Evolutionary conservation across 2,113 vertebrate species (phyloP).

Genomic region (Lathamus discolor): DNA sequence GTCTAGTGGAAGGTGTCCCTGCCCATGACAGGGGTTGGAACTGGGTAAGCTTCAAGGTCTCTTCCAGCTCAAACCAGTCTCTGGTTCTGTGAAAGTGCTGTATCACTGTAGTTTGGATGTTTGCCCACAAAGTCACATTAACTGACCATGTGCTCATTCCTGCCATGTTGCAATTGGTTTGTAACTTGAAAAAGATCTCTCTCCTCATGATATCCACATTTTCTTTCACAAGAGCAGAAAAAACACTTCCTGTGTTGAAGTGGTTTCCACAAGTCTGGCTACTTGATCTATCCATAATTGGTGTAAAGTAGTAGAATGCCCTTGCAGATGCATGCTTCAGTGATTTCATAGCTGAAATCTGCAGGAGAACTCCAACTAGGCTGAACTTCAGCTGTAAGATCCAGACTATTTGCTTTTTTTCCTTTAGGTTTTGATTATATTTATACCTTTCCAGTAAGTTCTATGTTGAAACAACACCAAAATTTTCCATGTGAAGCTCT

Average conservation of each 20-base stretch:
- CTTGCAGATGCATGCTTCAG: neutral
- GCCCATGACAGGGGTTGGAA: neutral
- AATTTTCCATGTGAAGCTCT: neutral
- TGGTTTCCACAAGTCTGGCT: neutral
- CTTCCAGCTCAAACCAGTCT: neutral
- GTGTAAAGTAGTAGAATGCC: neutral
- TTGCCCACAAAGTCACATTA: neutral
- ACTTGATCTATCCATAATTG: neutral
- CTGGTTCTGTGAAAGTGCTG: neutral
- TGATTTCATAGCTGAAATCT: neutral
- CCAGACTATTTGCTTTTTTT: neutral
- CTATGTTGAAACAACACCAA: neutral
- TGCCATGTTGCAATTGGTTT: neutral
- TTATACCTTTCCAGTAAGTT: neutral
- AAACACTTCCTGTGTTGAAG: neutral
- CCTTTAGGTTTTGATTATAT: neutral
- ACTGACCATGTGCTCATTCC: neutral
- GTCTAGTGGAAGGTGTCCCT: neutral
- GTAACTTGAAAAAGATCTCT: neutral
- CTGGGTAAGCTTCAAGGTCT: neutral
- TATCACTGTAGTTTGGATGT: fast-evolving
- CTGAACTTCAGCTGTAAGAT: neutral
- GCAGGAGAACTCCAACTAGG: neutral
- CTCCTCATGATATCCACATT: neutral
- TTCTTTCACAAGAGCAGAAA: neutral